Evolutionary conservation across 2,797 vertebrate genomes (phyloP).

Genomic region (Sebastiscus tertius): DNA sequence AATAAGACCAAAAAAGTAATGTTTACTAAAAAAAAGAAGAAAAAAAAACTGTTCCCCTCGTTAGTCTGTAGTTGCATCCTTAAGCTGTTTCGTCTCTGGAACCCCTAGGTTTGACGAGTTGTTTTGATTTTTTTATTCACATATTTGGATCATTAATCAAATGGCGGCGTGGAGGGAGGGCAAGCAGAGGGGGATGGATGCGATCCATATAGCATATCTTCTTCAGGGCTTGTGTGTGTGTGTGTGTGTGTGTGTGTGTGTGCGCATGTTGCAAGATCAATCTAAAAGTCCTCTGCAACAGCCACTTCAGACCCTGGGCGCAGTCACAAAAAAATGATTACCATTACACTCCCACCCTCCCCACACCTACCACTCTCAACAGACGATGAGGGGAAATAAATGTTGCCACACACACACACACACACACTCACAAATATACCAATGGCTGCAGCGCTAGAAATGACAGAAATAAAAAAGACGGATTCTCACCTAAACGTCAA

Average conservation of each 20-base stretch:
- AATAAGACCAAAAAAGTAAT: slow-evolving; percentile 7
- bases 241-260: slow-evolving; percentile 40
- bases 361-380: slow-evolving; percentile 73
- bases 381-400: slow-evolving; percentile 81
- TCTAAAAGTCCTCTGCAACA: slow-evolving; percentile 81
- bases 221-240: slow-evolving; percentile 67
- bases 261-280: slow-evolving; percentile 74
- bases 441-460: slow-evolving; percentile 69
- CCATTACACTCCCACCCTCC: slow-evolving; percentile 78
- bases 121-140: slow-evolving; percentile 85
- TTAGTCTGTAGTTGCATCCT: slow-evolving; percentile 73
- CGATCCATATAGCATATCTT: slow-evolving; percentile 83
- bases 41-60: slow-evolving; percentile 36
- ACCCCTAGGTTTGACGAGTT: slow-evolving; percentile 73
- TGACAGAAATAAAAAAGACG: slow-evolving; percentile 86
- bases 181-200: slow-evolving; percentile 72
- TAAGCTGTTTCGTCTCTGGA: slow-evolving; percentile 69
- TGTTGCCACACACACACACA: slow-evolving; percentile 62
- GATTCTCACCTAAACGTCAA: slow-evolving; percentile 86
- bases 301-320: slow-evolving; percentile 81
- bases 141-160: slow-evolving; percentile 86
- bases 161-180: slow-evolving; percentile 68
- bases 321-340: slow-evolving; percentile 82
- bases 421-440: slow-evolving; percentile 59
- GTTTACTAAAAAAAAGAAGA: slow-evolving; percentile 27